Conservation (phyloP, 1,140 invertebrate genomes). For the Lepidostoma basale region DNA sequence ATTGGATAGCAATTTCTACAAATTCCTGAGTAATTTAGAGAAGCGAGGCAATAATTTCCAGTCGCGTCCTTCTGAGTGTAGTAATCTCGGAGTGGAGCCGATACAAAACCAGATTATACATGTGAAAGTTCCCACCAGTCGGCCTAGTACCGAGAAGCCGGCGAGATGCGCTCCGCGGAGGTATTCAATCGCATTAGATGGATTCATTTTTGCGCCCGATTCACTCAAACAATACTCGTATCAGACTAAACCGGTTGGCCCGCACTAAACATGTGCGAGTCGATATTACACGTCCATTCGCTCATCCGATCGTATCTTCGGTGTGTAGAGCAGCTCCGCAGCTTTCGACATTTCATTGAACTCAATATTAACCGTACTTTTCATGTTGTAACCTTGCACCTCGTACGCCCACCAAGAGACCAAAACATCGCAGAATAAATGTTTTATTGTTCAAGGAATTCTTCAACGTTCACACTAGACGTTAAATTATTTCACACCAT, state of each 20-base stretch:
- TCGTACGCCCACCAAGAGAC: no score
- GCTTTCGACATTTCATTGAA: no score
- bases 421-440: no score
- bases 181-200: slow-evolving; percentile 22
- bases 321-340: no score
- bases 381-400: no score
- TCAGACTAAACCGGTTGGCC: slow-evolving; percentile 21
- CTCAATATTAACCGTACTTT: no score
- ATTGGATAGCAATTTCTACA: slow-evolving; percentile 15
- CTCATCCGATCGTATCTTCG: no score
- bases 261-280: no score
- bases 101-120: slow-evolving; percentile 15
- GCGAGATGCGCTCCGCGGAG: slow-evolving; percentile 2
- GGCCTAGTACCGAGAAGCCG: background rate
- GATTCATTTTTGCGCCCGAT: slow-evolving; percentile 28
- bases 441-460: no score
- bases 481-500: no score
- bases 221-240: slow-evolving; percentile 34
- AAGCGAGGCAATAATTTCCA: slow-evolving; percentile 19
- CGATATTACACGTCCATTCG: slow-evolving; percentile 5
- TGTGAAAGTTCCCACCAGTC: slow-evolving; percentile 7
- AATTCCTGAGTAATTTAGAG: slow-evolving; percentile 10
- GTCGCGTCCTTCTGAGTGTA: slow-evolving; percentile 19
- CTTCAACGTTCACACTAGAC: no score
- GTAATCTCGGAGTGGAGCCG: background rate